Evolutionary conservation across 2,113 vertebrate species (phyloP), one percentile per base, ranked within the genome.

Genomic region (Syngnathus floridae): DNA sequence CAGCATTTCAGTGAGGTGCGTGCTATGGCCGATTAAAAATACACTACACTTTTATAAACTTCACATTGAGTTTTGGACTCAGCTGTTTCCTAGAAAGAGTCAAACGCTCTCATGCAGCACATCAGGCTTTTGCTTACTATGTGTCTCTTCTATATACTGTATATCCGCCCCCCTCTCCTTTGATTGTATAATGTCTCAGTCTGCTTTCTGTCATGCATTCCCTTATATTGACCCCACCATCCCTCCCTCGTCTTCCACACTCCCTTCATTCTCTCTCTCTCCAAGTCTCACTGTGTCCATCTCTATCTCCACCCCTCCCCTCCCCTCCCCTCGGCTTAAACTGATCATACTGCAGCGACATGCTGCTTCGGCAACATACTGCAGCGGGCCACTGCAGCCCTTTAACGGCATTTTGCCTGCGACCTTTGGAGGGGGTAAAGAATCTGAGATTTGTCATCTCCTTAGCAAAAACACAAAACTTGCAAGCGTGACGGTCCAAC

Each of bases 301-400:
- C 81, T 85, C 70, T 70, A 84, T 82, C 72, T 82, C 62, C 78
- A 69, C 73, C 76, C 81, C 66, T 71, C 71, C 76, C 58, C 71
- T 71, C 45, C 19, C 68, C 56, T 74, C 78, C 70, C 69, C 56
- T 74, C 78, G 69, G 83, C 80, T 80, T 82, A 84, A 84, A 80
- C 82, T 87, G 83, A 85, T 82, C 84, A 84, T 74, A 77, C 86
- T 82, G 79, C 73, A 65, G 83, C 78, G 82, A 75, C 79, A 81
- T 76, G 79, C 76, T 81, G 81, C 85, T 84, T 78, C 62, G 81
- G 80, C 78, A 87, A 80, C 78, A 84, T 58, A 86, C 80, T 86
- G 84, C 88, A 84, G 83, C 79, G 85, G n/a, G 75, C 77, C 70
- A 69, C 79, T 82, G 81, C 82, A 89, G 87, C 76, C 71, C 65